Evolutionary conservation across 2,888 invertebrate species (phyloP).

Genomic region (Cenopis cana): DNA sequence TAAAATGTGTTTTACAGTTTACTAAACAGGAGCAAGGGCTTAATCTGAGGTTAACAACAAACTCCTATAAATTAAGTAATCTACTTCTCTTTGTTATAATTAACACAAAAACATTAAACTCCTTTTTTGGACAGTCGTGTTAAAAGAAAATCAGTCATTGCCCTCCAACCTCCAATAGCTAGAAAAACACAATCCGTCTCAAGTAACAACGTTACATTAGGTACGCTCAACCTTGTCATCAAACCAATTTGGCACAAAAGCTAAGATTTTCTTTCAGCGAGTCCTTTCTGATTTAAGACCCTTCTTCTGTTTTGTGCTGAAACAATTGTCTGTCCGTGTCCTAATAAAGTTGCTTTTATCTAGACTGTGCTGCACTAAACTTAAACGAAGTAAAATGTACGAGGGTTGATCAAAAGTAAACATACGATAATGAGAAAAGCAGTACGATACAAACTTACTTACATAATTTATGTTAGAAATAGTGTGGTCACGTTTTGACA

Average conservation of each 20-base stretch:
- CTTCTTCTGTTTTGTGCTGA: conserved; percentile 11
- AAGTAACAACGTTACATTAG: conserved; percentile 4
- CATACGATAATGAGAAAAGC: not conserved
- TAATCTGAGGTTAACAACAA: too few species aligned
- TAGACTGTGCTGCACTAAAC: not conserved
- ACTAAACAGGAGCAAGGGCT: too few species aligned
- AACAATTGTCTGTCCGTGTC: conserved; percentile 30
- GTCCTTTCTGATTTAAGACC: conserved; percentile 36
- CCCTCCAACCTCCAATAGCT: conserved; percentile 12
- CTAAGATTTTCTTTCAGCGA: conserved; percentile 30
- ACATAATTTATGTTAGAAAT: not conserved
- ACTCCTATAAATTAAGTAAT: too few species aligned
- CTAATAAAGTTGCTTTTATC: conserved; percentile 22
- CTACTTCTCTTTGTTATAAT: too few species aligned
- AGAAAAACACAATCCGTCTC: conserved; percentile 6
- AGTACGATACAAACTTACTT: not conserved
- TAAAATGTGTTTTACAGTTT: too few species aligned
- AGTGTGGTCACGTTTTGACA: not conserved
- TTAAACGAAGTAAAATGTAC: not conserved
- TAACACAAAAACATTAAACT: too few species aligned
- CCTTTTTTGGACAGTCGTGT: too few species aligned
- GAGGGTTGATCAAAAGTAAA: not conserved
- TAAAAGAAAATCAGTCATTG: conserved; percentile 3
- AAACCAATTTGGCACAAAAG: conserved; percentile 11
- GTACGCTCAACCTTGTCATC: conserved; percentile 19